Percentiles rank a stretch among this genome's conserved stretches.
phyloP scores from a whole-genome alignment of 2,888 invertebrate genomes.

The Leptura quadrifasciata region DNA sequence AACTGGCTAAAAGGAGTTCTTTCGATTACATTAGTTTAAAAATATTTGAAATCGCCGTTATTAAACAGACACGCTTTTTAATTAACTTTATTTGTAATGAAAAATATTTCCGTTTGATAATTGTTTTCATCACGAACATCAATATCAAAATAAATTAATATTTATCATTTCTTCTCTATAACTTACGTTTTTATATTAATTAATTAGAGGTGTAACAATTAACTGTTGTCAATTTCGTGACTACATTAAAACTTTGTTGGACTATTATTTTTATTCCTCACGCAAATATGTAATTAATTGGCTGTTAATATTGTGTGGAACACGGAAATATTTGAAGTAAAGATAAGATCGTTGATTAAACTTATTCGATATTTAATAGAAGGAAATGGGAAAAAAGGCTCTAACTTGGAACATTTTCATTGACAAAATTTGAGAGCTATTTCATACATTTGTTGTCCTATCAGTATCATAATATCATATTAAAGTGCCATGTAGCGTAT shows the following conservation, averaged over 20 bases:
- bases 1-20: too few species aligned
- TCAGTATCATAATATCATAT: neutral
- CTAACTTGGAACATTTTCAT: too few species aligned
- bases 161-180: neutral
- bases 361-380: neutral
- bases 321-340: neutral
- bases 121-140: neutral
- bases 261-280: slow-evolving; percentile 7
- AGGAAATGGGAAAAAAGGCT: neutral
- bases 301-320: neutral
- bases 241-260: slow-evolving; percentile 1
- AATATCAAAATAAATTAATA: neutral
- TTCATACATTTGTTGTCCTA: too few species aligned
- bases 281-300: slow-evolving; percentile 14
- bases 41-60: too few species aligned
- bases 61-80: neutral
- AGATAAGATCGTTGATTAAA: neutral
- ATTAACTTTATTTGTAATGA: neutral
- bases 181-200: slow-evolving; percentile 7
- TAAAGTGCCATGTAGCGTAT: neutral
- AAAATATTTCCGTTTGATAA: neutral
- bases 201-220: slow-evolving; percentile 31
- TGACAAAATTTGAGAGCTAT: too few species aligned
- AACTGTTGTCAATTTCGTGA: neutral
- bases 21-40: too few species aligned